Base-by-base conservation (phyloP, 2,888 invertebrate genomes). In the Fragum whitleyi region DNA sequence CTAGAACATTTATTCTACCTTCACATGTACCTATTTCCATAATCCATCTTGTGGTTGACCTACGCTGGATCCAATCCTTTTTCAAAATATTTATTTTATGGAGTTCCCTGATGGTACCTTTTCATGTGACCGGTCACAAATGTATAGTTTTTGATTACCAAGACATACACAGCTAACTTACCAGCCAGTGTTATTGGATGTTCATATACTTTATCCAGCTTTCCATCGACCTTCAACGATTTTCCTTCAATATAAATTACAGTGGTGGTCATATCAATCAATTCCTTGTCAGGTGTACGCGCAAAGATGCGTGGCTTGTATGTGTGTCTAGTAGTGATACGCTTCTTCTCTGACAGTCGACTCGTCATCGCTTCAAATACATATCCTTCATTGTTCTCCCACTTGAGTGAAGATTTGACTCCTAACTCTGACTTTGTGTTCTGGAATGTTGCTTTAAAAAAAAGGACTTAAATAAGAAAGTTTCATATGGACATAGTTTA, bases 351-450 rank as follows among this genome's bases (percentile, higher is more conserved):
- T 21, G 72, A 67, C 39, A 78, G 77, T 29, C 78, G 62, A 51
- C 75, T 73, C 5, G 88, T 53, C 47, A 85, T 79, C 3, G 86
- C 86, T 39, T 87, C 83, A 19, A 83, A 69, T 7, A 65, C 61
- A 77, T 91, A 91, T n/a, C 81, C 81, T 26, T 83, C 83, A 32
- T 82, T 82, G 62, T 83, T 76, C 19, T 86, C 74, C 53, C 72
- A 71, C 36, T 77, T 87, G 29, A 89, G 65, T 26, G 80, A 86
- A 5, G 74, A 81, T 19, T 78, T 77, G 0, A 81, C 62, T 29
- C 90, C 88, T 74, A 86, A 77, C 68, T 81, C 76, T 3, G 69
- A 78, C 51, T 85, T 74, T 9, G 86, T 87, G 83, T 90, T 88
- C 36, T 85, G 77, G 26, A 88, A 69, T 19, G 87, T 74, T 32